phyloP scores from a whole-genome alignment of 2,113 vertebrate genomes.

The human region GRCh38 chr1:5143001-5143500 shows the following conservation, averaged over 20 bases:
- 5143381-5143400: background rate
- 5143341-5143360: constrained; percentile 17
- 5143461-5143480: background rate
- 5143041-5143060: background rate
- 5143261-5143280: background rate
- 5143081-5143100: rapidly evolving
- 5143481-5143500: background rate
- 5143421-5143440: rapidly evolving
- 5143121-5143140: rapidly evolving
- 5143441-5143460: rapidly evolving
- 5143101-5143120: rapidly evolving
- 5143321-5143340: constrained; percentile 60
- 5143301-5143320: constrained; percentile 28
- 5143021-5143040: rapidly evolving
- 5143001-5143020: rapidly evolving
- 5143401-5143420: background rate
- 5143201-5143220: rapidly evolving
- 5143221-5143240: background rate
- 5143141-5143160: rapidly evolving
- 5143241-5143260: constrained; percentile 53
- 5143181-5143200: background rate
- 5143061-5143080: background rate
- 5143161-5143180: rapidly evolving
- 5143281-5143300: constrained; percentile 33
- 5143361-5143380: background rate